A percentile compares a stretch with the other conserved stretches of the same genome.
Conservation (phyloP, 2,888 invertebrate species). For the Sisyra terminalis region DNA sequence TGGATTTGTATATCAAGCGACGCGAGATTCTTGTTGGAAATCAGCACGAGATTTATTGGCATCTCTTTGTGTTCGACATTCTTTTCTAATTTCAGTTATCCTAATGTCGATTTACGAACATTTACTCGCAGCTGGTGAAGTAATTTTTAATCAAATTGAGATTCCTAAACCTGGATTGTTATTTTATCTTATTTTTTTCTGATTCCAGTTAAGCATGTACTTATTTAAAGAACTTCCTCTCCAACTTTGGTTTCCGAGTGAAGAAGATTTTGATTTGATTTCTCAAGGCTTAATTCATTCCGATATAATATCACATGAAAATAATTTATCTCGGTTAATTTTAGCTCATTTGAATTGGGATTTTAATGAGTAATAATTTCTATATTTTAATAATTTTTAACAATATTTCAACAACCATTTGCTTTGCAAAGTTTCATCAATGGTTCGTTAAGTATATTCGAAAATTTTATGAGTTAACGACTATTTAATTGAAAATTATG, state of each 20-base stretch:
- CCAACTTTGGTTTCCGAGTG: conserved; percentile 47
- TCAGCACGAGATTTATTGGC: conserved; percentile 53
- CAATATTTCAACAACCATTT: conserved; percentile 1
- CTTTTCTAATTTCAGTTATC: conserved; percentile 49
- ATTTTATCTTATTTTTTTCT: conserved; percentile 4
- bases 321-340: conserved; percentile 49
- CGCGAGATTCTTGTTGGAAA: conserved; percentile 58
- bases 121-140: conserved; percentile 37
- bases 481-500: too few relatives aligned
- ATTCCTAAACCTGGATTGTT: conserved; percentile 3
- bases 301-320: conserved; percentile 40
- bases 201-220: conserved; percentile 36
- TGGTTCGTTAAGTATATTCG: neutral
- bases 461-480: too few relatives aligned
- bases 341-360: conserved; percentile 58
- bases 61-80: conserved; percentile 50
- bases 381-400: neutral
- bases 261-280: conserved; percentile 44
- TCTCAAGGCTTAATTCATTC: conserved; percentile 47
- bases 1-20: conserved; percentile 50
- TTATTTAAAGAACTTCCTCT: conserved; percentile 58
- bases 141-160: conserved; percentile 16
- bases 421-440: neutral
- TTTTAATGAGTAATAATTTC: conserved; percentile 23
- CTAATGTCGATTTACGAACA: conserved; percentile 39